Percentiles rank a stretch among this genome's conserved stretches.
Conservation (phyloP, 2,113 vertebrate genomes). For the Chaetodon auriga region DNA sequence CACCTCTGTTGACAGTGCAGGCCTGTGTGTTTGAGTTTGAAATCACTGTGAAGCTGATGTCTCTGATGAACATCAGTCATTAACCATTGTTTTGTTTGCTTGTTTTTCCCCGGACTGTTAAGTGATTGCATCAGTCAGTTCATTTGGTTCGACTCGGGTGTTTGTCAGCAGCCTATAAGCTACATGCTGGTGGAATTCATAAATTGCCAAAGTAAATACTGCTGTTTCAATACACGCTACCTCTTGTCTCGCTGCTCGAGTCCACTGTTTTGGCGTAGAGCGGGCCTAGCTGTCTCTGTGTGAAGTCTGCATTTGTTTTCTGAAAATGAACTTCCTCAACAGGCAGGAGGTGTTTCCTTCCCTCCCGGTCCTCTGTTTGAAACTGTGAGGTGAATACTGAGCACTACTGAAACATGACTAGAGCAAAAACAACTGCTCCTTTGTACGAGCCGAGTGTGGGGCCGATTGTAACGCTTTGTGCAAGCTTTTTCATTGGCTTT, state of each 20-base stretch:
- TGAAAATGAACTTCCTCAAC: conserved; percentile 83
- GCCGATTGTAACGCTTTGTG: conserved; percentile 69
- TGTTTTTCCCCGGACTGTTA: conserved; percentile 14
- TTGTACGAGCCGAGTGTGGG: conserved; percentile 68
- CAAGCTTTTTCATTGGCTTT: conserved; percentile 60
- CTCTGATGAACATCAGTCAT: conserved; percentile 16
- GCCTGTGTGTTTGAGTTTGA: conserved; percentile 39
- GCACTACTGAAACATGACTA: conserved; percentile 74
- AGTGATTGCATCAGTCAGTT: conserved; percentile 43
- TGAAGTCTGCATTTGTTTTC: conserved; percentile 76
- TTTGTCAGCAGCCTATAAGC: conserved; percentile 46
- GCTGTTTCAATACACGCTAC: conserved; percentile 29
- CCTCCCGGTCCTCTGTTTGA: conserved; percentile 73
- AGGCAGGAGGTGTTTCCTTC: conserved; percentile 80
- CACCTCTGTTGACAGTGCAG: conserved; percentile 65
- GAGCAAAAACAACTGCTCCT: conserved; percentile 81
- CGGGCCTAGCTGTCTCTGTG: conserved; percentile 46
- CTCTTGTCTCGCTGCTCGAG: conserved; percentile 11
- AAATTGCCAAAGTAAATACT: conserved; percentile 51
- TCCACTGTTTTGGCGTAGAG: conserved; percentile 36
- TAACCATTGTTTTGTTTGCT: conserved; percentile 23
- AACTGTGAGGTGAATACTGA: conserved; percentile 82
- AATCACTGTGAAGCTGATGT: conserved; percentile 27
- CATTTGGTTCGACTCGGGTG: conserved; percentile 24
- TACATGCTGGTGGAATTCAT: conserved; percentile 32